These are phyloP conservation scores for Syrmaticus mikado DNA, from an alignment of 2,113 vertebrate species.

Conservation along the genomic window DNA sequence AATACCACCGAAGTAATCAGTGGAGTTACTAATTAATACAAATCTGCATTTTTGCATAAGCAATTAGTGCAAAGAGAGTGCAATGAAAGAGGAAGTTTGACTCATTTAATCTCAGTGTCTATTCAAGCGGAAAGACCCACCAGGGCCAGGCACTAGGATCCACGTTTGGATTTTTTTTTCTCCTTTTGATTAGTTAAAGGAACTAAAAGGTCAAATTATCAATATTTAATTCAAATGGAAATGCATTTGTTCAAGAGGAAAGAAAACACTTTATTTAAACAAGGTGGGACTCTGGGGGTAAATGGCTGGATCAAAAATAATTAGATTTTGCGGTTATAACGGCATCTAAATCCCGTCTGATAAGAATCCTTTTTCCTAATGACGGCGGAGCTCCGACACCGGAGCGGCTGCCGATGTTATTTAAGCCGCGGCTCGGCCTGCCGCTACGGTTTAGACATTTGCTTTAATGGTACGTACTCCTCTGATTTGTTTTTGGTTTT, in stretches of 20 bases:
- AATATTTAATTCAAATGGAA: slow-evolving; percentile 88
- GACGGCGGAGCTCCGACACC: slow-evolving; percentile 60
- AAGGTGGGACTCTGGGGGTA: slow-evolving; percentile 64
- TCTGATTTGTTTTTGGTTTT: background rate
- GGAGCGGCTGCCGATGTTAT: background rate
- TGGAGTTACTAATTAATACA: slow-evolving; percentile 93
- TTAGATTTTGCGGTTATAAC: slow-evolving; percentile 71
- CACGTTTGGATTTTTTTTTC: slow-evolving; percentile 79
- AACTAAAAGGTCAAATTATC: slow-evolving; percentile 88
- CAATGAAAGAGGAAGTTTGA: slow-evolving; percentile 86
- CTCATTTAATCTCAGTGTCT: slow-evolving; percentile 86
- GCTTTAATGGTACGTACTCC: slow-evolving; percentile 37
- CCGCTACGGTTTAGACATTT: slow-evolving; percentile 37
- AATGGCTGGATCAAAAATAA: slow-evolving; percentile 76
- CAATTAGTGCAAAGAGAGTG: slow-evolving; percentile 88
- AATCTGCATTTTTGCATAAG: slow-evolving; percentile 96
- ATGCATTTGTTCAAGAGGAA: slow-evolving; percentile 79
- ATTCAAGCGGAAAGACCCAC: slow-evolving; percentile 85
- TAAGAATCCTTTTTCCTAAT: slow-evolving; percentile 72
- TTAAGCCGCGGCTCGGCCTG: background rate
- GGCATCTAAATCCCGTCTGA: slow-evolving; percentile 65
- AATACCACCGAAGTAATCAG: slow-evolving; percentile 92
- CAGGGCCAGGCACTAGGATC: slow-evolving; percentile 80
- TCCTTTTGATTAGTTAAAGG: slow-evolving; percentile 85
- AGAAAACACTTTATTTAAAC: slow-evolving; percentile 79